Evolutionary conservation across 2,888 invertebrate genomes (phyloP).

Genomic region (Chironomus tentans): DNA sequence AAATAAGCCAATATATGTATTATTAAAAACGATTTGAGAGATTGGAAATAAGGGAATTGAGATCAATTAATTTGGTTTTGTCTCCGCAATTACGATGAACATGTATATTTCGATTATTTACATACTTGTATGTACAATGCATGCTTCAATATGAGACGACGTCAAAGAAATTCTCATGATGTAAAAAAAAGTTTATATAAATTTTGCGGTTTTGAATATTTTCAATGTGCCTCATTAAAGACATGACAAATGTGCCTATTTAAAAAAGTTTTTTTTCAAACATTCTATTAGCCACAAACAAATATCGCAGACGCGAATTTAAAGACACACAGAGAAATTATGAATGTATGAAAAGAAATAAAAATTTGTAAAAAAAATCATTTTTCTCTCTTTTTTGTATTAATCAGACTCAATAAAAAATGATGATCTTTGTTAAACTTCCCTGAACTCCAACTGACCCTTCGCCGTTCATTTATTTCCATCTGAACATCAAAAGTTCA

Average conservation of each 20-base stretch:
- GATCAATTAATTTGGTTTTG: slow-evolving; percentile 19
- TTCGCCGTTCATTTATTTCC: too few species aligned
- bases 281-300: too few species aligned
- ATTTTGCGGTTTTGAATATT: too few species aligned
- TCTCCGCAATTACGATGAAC: too few species aligned
- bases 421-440: slow-evolving; percentile 16
- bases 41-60: slow-evolving; percentile 10
- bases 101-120: not conserved
- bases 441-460: not conserved
- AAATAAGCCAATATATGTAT: too few species aligned
- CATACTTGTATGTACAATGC: not conserved
- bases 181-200: too few species aligned
- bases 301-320: too few species aligned
- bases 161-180: not conserved
- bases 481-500: slow-evolving; percentile 2
- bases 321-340: too few species aligned
- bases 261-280: too few species aligned
- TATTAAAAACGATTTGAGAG: not conserved
- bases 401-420: slow-evolving; percentile 6
- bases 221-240: too few species aligned
- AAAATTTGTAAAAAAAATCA: not conserved
- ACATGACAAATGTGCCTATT: too few species aligned
- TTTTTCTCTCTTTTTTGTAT: not conserved
- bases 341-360: not conserved
- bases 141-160: not conserved